These are phyloP conservation scores for Epirrhoe alternata DNA, from an alignment of 2,888 invertebrate genomes.

Conservation along the genomic window DNA sequence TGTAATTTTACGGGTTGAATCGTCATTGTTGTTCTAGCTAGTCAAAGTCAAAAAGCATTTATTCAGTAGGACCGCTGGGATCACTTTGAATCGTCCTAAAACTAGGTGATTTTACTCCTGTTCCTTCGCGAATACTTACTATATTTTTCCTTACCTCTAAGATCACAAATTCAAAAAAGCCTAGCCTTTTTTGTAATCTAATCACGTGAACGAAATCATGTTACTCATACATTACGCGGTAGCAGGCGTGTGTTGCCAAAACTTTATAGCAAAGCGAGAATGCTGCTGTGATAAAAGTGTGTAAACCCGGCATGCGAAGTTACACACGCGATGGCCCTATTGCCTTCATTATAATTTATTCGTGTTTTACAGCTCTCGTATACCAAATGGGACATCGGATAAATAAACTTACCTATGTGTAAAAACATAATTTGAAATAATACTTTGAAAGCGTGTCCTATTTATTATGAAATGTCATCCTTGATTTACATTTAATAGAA, in stretches of 20 bases:
- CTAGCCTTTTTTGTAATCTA: no score
- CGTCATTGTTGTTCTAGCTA: no score
- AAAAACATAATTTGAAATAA: neutral
- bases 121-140: no score
- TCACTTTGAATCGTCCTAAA: no score
- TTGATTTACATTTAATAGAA: no score
- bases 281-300: constrained; percentile 55
- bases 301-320: constrained; percentile 54
- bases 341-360: constrained; percentile 44
- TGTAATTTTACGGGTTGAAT: neutral
- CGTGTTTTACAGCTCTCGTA: constrained; percentile 29
- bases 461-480: no score
- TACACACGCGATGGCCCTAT: constrained; percentile 53
- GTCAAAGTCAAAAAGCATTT: no score
- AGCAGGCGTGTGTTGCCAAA: constrained; percentile 39
- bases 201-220: constrained; percentile 34
- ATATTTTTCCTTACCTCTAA: no score
- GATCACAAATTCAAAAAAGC: no score
- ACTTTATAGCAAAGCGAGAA: constrained; percentile 52
- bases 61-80: no score
- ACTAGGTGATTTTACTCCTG: no score
- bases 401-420: neutral
- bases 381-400: constrained; percentile 20
- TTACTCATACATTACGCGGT: constrained; percentile 36
- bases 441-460: no score